Base-by-base conservation (phyloP, 2,888 invertebrate species). In the Lucinisca nassula region DNA sequence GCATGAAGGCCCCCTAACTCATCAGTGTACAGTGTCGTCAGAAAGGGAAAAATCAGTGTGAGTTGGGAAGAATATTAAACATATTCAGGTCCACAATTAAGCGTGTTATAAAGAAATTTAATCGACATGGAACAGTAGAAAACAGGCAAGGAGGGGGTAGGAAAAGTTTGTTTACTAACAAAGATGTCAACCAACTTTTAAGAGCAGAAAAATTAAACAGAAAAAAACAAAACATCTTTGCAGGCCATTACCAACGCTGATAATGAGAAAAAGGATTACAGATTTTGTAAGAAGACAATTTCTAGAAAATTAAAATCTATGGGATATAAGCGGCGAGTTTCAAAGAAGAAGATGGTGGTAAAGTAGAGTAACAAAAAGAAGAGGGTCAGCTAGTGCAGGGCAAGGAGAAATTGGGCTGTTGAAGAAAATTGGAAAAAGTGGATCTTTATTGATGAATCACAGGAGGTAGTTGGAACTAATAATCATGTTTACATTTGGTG, bases 381-480 rank as follows among this genome's bases (percentile, higher is more conserved):
- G 38, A 51, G 81, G 38, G 40, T 74, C 14, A 37, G 3, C 10
- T 78, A 27, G 61, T 58, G 58, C 61, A 61, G 55, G 61, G 30
- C 61, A 58, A 81, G 81, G 51, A 73, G 51, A 32, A 32, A 81
- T 21, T 81, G 74, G 81, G 40, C 81, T 58, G 81, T 55, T 24
- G 74, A 74, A 21, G 61, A 72, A 38, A 35, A 81, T 14, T 74
- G 74, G 81, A 32, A 74, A 38, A 74, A 61, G 27, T 81, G 81
- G 74, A 81, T 81, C 35, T 81, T 58, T 61, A 61, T 38, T 74
- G 74, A 74, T 81, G 74, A 81, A 74, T 67, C 37, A 30, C 81
- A 55, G 32, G 51, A 55, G 37, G 81, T 58, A 17, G 38, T 58
- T 74, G 81, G 81, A 24, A 27, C 37, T 21, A 58, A 81, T 32